A percentile compares a stretch with the other conserved stretches of the same genome.
phyloP scores from a whole-genome alignment of 2,113 vertebrate genomes.

The Phoxinus phoxinus region DNA sequence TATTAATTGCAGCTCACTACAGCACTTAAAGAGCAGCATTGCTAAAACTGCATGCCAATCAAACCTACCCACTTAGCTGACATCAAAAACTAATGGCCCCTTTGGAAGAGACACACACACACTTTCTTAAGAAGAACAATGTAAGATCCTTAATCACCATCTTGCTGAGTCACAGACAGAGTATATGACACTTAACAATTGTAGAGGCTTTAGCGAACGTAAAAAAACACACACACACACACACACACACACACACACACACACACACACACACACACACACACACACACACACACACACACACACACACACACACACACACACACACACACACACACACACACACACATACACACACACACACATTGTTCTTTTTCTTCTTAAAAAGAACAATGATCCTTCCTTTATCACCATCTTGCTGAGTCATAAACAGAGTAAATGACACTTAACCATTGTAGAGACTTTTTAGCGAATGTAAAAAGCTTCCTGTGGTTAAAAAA shows the following conservation, averaged over 20 bases:
- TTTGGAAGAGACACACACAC: background rate
- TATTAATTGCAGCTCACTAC: constrained; percentile 13
- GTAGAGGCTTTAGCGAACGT: no score
- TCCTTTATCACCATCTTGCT: constrained; percentile 19
- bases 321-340: no score
- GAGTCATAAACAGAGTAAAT: background rate
- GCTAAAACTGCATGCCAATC: constrained; percentile 61
- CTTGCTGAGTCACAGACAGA: no score
- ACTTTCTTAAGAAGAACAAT: no score
- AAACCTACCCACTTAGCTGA: constrained; percentile 52
- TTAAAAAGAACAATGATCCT: background rate
- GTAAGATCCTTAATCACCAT: no score
- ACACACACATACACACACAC: no score
- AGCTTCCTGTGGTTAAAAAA: background rate
- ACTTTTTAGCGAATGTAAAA: background rate
- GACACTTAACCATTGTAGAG: background rate
- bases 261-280: background rate
- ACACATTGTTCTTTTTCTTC: background rate
- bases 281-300: background rate
- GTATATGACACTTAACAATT: no score
- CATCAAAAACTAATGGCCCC: constrained; percentile 52
- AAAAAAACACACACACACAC: background rate
- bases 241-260: background rate
- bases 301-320: no score
- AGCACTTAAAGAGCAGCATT: constrained; percentile 44